Evolutionary conservation across 2,888 invertebrate genomes (phyloP), one percentile per base, ranked within the genome.

Genomic region (Pantelozetes paolii): DNA sequence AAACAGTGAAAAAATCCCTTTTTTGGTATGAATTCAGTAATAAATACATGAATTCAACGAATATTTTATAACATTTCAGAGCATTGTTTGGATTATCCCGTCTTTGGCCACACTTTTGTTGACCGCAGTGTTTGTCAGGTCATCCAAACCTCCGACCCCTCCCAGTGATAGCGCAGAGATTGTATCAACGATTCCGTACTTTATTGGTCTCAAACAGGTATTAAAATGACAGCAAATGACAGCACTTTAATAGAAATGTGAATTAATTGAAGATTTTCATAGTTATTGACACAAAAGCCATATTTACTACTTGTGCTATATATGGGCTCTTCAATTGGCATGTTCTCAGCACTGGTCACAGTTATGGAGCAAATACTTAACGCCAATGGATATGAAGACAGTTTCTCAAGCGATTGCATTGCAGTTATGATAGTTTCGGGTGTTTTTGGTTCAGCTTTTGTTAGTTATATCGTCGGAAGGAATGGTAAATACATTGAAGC

Each of bases 141-240:
- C 40, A 15, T 74, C 74, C 6, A 71, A 71, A n/a, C 74, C 74
- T n/a, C 62, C 71, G 23, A 72, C 71, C 1, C 74, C 74, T 71
- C 74, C 74, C 13, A 74, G 74, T 20, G 26, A 71, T 32, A 72
- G 72, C 26, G 71, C 74, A 32, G 74, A 71, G 9, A 26, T 74
- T 20, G 45, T 54, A 15, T 42, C 45, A 15, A 26, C 42, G 15
- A 40, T 36, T 15, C 74, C 74, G 9, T 74, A 57, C 54, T 40
- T 40, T 13, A 40, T 18, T n/a, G 48, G 40, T 30, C 59, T 74
- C 30, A 40, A 32, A 45, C n/a, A 74, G 45, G 74, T 74, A 32
- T 36, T 54, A 8, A 54, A 62, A 2, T 1, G 11, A 3, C 28
- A 62, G n/a, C n/a, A n/a, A n/a, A n/a, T n/a, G 20, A 18, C 11